These are phyloP conservation scores for Esox masquinongy DNA, from an alignment of 2,797 vertebrate genomes.

Conservation along the genomic window DNA sequence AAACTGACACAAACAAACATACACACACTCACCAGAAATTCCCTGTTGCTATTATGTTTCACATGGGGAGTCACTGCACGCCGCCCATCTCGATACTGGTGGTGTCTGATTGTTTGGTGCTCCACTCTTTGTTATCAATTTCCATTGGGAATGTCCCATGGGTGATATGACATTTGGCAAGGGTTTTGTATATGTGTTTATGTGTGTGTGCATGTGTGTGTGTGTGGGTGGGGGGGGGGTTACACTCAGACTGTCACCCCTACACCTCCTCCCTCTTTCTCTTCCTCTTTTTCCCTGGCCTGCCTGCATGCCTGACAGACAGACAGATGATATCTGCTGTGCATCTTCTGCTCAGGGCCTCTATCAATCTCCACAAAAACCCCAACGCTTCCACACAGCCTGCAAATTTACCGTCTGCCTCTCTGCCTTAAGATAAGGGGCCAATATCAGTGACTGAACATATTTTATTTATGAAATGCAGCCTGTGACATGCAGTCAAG, in stretches of 20 bases:
- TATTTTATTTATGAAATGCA: constrained; percentile 99
- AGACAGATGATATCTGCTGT: constrained; percentile 83
- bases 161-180: constrained; percentile 67
- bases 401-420: constrained; percentile 81
- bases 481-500: constrained; percentile 94
- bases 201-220: constrained; percentile 22
- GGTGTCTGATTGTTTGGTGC: constrained; percentile 60
- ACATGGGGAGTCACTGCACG: not conserved
- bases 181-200: constrained; percentile 37
- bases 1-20: no score
- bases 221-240: constrained; percentile 41
- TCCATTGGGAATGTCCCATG: constrained; percentile 64
- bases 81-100: constrained; percentile 29
- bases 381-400: constrained; percentile 83
- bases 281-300: constrained; percentile 67
- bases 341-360: constrained; percentile 83
- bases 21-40: constrained; percentile 23
- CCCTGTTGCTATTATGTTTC: constrained; percentile 36
- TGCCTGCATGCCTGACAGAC: constrained; percentile 75
- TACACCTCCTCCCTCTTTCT: constrained; percentile 44
- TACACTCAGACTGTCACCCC: constrained; percentile 30
- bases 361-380: constrained; percentile 88
- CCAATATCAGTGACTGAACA: constrained; percentile 95
- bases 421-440: constrained; percentile 94
- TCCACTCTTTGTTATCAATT: constrained; percentile 53